Evolutionary conservation across 1,140 invertebrate genomes (phyloP), one percentile per base, ranked within the genome.

Genomic region (Temnothorax longispinosus): DNA sequence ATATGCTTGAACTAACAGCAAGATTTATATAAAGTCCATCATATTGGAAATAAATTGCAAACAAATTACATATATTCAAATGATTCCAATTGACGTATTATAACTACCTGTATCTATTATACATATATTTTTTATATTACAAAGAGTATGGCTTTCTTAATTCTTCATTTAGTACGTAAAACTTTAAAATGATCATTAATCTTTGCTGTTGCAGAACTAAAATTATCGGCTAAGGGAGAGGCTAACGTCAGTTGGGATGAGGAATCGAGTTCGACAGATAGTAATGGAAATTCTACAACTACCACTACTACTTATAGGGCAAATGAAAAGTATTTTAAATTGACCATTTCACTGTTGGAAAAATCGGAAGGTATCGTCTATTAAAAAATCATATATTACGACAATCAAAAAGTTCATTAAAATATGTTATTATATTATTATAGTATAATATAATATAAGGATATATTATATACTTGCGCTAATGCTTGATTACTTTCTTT

Each of bases 311-410:
- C 78, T 44, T 88, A 82, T 38, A 64, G 4, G 3, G 67, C 65
- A 13, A 54, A 2, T 0, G 77, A 92, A 3, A 0, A 72, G 1
- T 92, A 92, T 50, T 90, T 88, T 11, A 18, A 15, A 11, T 6
- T 88, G 0, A 65, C 32, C 7, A 35, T 35, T 6, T 1, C 18
- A 1, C 3, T 65, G 7, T 65, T 65, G 18, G 35, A 35, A 38
- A n/a, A 8, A n/a, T 8, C 15, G 7, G 18, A 65, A 38, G 62
- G 62, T 52, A 52, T 52, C 1, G 10, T n/a, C 8, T 27, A 56
- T 56, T 56, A 58, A 58, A 58, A 58, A 11, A 58, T 21, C 10
- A 58, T 2, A 27, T 27, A 27, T 58, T 0, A 2, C 11, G 56
- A 56, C n/a, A 58, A 27, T 21, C 41, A 7, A 58, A 58, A 58